Evolutionary conservation across 2,888 invertebrate species (phyloP), one percentile per base, ranked within the genome.

Genomic region (Emmelina monodactyla): DNA sequence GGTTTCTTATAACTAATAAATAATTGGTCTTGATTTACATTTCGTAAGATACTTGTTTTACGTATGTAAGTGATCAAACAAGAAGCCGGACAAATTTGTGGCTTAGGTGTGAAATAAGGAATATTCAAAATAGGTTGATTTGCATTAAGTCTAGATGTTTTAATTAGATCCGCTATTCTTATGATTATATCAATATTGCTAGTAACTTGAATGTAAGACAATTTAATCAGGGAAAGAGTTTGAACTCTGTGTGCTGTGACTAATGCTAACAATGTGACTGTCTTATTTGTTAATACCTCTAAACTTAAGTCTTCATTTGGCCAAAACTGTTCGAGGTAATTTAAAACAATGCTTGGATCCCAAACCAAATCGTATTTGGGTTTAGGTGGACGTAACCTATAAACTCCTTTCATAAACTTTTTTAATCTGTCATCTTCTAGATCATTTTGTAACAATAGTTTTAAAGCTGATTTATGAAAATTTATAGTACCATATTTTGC

Each of bases 1-100:
- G n/a, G n/a, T n/a, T n/a, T n/a, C n/a, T 11, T 28, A n/a, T 28
- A 11, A 28, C n/a, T 28, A n/a, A 28, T 28, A 28, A 28, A 28
- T 11, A 28, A 28, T 4, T 7, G n/a, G 5, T 28, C 10, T 28
- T 6, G 11, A 28, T 28, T 11, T 4, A 4, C 28, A 28, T 4
- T 28, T 6, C 28, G 7, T 28, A 28, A 28, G n/a, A n/a, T 11
- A 9, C n/a, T 7, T 7, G 28, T 28, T 11, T 11, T 28, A 4
- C n/a, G 3, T n/a, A 28, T n/a, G 11, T 28, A 28, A n/a, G 28
- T 28, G 7, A 28, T 11, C 11, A 28, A 28, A 28, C 28, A 28
- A n/a, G 7, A 11, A 7, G 28, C 28, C 3, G 28, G 28, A 28
- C 28, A 11, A 9, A 28, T 28, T 11, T 28, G 10, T n/a, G 28